Evolutionary conservation across 2,797 vertebrate species (phyloP).

Genomic region (Acanthopagrus latus): DNA sequence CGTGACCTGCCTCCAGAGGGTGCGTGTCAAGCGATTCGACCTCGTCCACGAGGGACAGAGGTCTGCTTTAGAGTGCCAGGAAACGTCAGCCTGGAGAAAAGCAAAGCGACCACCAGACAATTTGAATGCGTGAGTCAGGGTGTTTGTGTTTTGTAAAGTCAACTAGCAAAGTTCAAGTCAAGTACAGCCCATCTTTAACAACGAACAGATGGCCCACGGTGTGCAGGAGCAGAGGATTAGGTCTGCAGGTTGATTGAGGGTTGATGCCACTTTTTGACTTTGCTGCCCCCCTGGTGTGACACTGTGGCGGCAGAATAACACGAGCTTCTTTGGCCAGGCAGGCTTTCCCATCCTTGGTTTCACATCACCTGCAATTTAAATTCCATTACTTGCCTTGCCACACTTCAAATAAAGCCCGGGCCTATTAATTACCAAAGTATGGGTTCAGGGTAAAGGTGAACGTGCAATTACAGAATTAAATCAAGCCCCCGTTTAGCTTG

Average conservation of each 20-base stretch:
- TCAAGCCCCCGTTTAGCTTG: constrained; percentile 84
- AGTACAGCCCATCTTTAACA: constrained; percentile 23
- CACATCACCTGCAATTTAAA: constrained; percentile 83
- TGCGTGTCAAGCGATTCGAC: constrained; percentile 57
- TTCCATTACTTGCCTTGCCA: constrained; percentile 81
- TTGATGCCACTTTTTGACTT: constrained; percentile 50
- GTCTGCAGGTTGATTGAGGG: constrained; percentile 40
- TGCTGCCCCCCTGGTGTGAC: constrained; percentile 29
- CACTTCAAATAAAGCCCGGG: constrained; percentile 81
- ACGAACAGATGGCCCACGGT: constrained; percentile 18
- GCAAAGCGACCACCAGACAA: not conserved
- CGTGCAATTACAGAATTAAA: constrained; percentile 87
- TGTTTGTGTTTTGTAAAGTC: constrained; percentile 1
- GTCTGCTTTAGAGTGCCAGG: constrained; percentile 47
- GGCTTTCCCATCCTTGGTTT: constrained; percentile 68
- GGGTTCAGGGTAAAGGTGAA: constrained; percentile 84
- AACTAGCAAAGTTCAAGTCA: constrained; percentile 39
- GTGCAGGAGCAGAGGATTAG: constrained; percentile 30
- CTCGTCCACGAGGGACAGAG: constrained; percentile 26
- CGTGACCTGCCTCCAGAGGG: constrained; percentile 38
- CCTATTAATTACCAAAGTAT: constrained; percentile 86
- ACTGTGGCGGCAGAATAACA: constrained; percentile 52
- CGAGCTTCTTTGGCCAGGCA: constrained; percentile 35
- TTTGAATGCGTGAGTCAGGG: constrained; percentile 3
- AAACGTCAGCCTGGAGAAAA: constrained; percentile 35